These are phyloP conservation scores for Coregonus sp. DNA, from an alignment of 2,797 vertebrate species.

Conservation along the genomic window DNA sequence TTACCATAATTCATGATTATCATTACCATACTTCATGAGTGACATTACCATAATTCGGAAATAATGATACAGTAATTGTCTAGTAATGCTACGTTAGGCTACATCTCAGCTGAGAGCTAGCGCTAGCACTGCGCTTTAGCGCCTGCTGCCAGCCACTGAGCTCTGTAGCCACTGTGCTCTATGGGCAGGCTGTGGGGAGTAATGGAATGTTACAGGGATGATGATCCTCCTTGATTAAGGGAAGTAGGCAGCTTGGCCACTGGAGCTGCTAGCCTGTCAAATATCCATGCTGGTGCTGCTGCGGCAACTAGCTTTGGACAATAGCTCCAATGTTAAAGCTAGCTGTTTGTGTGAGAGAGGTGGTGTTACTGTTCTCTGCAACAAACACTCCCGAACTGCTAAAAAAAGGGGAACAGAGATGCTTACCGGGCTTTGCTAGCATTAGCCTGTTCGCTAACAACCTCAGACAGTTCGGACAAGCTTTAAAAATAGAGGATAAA, in stretches of 20 bases:
- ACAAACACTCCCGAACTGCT: conserved; percentile 1
- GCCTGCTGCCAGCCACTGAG: conserved; percentile 46
- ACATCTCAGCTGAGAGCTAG: conserved; percentile 33
- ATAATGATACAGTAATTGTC: too few species aligned
- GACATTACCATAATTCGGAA: neutral
- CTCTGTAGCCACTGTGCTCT: conserved; percentile 10
- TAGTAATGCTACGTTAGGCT: neutral
- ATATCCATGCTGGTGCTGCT: conserved; percentile 31
- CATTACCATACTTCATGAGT: neutral
- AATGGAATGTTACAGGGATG: conserved; percentile 48
- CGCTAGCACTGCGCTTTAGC: conserved; percentile 40
- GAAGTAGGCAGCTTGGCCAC: conserved; percentile 61
- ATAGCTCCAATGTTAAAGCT: conserved; percentile 62
- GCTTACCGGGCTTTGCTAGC: neutral
- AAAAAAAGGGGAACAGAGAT: neutral
- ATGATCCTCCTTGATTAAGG: conserved; percentile 61
- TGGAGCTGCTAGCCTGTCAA: conserved; percentile 55
- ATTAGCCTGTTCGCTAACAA: neutral
- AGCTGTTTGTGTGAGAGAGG: conserved; percentile 42
- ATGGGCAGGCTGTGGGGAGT: conserved; percentile 50
- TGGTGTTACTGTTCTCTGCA: neutral
- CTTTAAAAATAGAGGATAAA: conserved; percentile 18
- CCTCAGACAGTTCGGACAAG: conserved; percentile 4
- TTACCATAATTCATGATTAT: too few species aligned
- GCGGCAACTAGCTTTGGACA: conserved; percentile 40